Evolutionary conservation across 2,797 vertebrate species (phyloP).

Genomic region (Martes flavigula): DNA sequence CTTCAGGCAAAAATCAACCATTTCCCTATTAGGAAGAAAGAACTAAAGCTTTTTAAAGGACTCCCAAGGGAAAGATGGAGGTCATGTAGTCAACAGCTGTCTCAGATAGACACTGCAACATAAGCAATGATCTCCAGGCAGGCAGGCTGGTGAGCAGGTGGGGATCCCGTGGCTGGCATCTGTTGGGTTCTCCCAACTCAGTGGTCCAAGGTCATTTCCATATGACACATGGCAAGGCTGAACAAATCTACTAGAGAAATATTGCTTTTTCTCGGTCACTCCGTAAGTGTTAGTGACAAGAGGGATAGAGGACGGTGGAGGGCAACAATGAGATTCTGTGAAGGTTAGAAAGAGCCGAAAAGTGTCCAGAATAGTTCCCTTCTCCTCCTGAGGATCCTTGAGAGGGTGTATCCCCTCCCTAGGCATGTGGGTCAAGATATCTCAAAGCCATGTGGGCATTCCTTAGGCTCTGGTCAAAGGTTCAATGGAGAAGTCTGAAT

Average conservation of each 20-base stretch:
- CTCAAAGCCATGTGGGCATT: background rate
- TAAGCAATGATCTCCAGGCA: background rate
- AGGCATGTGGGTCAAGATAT: background rate
- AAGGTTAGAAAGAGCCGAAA: background rate
- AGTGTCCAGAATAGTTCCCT: background rate
- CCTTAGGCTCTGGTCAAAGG: background rate
- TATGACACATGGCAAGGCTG: background rate
- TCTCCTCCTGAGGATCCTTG: background rate
- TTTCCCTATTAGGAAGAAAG: conserved; percentile 56
- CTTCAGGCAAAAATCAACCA: conserved; percentile 63
- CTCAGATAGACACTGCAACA: background rate
- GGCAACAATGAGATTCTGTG: background rate
- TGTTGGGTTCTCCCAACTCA: conserved; percentile 13
- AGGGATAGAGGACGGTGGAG: background rate
- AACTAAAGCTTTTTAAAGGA: conserved; percentile 29
- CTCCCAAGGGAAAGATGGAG: conserved; percentile 51
- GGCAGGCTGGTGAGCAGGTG: background rate
- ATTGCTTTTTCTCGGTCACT: background rate
- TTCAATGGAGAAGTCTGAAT: background rate
- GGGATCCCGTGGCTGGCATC: background rate
- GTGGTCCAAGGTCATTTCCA: conserved; percentile 10
- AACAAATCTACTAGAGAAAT: background rate
- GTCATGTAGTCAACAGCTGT: background rate
- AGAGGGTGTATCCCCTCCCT: background rate
- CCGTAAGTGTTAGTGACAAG: background rate